A percentile compares a stretch with the other conserved stretches of the same genome.
Conservation (phyloP, 2,113 vertebrate genomes). For the Rissa tridactyla region DNA sequence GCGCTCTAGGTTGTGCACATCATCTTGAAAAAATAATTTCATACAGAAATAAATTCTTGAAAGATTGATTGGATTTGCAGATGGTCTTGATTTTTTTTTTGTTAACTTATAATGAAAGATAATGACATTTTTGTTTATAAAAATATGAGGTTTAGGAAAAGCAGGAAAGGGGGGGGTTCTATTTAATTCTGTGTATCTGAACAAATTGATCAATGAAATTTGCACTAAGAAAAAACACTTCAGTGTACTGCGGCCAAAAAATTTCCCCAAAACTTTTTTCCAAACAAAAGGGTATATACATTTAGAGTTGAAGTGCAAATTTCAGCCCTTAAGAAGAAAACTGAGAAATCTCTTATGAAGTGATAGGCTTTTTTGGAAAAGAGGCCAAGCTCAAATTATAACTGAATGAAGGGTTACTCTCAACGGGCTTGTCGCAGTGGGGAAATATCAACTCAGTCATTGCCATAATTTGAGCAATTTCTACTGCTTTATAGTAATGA, state of each 20-base stretch:
- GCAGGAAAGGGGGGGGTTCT: rapidly evolving
- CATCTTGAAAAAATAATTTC: background rate
- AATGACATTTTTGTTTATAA: background rate
- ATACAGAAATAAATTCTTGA: background rate
- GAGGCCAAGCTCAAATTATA: background rate
- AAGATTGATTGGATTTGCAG: background rate
- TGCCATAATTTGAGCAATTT: background rate
- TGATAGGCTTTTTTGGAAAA: background rate
- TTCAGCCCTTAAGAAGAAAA: background rate
- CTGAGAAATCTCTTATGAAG: background rate
- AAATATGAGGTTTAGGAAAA: background rate
- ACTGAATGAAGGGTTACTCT: background rate
- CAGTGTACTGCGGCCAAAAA: background rate
- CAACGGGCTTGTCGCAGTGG: background rate
- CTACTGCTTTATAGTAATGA: background rate
- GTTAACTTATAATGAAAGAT: background rate
- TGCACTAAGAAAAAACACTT: background rate
- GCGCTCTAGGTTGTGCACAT: background rate
- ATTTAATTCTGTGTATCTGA: background rate
- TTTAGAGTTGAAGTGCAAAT: background rate
- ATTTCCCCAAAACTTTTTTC: background rate
- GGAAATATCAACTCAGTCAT: background rate
- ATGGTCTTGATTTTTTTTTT: background rate
- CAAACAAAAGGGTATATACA: background rate
- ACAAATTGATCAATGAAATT: background rate